phyloP scores from a whole-genome alignment of 2,888 invertebrate genomes.

The Amorpha juglandis region DNA sequence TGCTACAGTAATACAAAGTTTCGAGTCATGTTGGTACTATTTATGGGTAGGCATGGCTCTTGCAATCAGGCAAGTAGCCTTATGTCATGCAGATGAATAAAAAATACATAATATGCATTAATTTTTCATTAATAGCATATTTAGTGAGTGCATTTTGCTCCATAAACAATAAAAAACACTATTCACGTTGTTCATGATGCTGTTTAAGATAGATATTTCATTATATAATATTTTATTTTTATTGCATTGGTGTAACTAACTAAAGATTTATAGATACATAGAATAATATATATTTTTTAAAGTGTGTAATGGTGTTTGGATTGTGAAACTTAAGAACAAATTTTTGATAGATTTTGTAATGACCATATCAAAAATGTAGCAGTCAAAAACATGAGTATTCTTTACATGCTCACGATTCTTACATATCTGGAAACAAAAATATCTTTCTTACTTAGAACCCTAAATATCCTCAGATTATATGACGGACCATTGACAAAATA shows the following conservation, averaged over 20 bases:
- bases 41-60: too few relatives aligned
- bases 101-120: too few relatives aligned
- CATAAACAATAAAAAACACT: neutral
- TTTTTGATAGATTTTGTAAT: constrained; percentile 62
- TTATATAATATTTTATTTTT: too few relatives aligned
- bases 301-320: constrained; percentile 40
- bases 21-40: too few relatives aligned
- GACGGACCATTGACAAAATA: too few relatives aligned
- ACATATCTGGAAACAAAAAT: constrained; percentile 41
- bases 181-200: neutral
- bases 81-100: too few relatives aligned
- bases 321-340: constrained; percentile 61
- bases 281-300: constrained; percentile 30
- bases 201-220: too few relatives aligned
- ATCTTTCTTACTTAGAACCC: too few relatives aligned
- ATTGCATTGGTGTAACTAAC: constrained; percentile 38
- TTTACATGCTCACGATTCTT: constrained; percentile 42
- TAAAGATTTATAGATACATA: constrained; percentile 31
- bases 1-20: too few relatives aligned
- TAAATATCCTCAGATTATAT: too few relatives aligned
- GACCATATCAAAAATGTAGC: constrained; percentile 45
- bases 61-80: too few relatives aligned
- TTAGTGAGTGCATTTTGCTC: neutral
- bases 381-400: constrained; percentile 49
- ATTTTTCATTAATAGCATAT: too few relatives aligned